Evolutionary conservation across 2,113 vertebrate species (phyloP).

Genomic region (Hydrolagus affinis): DNA sequence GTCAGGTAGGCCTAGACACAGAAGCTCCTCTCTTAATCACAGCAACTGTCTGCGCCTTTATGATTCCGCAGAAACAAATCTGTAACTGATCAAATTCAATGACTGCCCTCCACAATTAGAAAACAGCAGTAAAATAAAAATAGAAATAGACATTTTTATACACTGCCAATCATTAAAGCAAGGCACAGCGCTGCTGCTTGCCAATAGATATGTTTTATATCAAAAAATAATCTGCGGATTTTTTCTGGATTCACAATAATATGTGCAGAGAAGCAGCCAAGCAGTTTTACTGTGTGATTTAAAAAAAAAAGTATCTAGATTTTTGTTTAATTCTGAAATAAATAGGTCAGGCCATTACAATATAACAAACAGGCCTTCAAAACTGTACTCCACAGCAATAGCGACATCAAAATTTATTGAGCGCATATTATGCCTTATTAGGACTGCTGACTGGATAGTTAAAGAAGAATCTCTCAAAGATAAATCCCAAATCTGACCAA

Average conservation of each 20-base stretch:
- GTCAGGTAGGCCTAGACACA: neutral
- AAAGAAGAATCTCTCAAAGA: slow-evolving; percentile 18
- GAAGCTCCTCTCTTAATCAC: neutral
- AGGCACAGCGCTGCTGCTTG: neutral
- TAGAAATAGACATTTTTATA: neutral
- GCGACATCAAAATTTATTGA: slow-evolving; percentile 8
- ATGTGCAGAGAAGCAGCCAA: neutral
- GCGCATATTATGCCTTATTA: slow-evolving; percentile 14
- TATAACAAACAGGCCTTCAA: slow-evolving; percentile 17
- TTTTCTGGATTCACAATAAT: too few species aligned
- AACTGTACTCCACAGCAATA: slow-evolving; percentile 13
- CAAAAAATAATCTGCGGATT: too few species aligned
- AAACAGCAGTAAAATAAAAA: neutral
- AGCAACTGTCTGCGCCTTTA: neutral
- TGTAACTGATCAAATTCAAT: neutral
- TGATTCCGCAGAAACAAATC: neutral
- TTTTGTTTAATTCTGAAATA: neutral
- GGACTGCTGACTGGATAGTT: slow-evolving; percentile 15
- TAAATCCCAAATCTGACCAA: neutral
- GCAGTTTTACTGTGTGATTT: neutral
- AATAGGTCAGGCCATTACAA: neutral
- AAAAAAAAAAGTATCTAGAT: neutral
- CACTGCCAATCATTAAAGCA: neutral
- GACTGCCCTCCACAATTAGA: neutral
- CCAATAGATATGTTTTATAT: neutral